These are phyloP conservation scores for Drosophila simulans DNA, from an alignment of 1,140 invertebrate genomes.

Conservation along the genomic window DNA sequence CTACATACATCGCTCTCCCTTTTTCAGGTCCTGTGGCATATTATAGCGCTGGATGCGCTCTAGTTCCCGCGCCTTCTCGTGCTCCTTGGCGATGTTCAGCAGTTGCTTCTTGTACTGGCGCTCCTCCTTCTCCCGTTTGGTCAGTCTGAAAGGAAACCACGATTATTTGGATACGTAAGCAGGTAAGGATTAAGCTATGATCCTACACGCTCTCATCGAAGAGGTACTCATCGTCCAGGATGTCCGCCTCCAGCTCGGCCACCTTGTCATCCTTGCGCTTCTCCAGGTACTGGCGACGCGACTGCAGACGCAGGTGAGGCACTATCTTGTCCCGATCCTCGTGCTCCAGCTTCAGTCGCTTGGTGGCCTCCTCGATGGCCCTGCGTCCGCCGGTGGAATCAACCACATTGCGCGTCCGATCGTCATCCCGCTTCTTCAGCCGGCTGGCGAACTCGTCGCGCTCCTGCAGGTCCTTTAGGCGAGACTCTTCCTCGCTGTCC, in stretches of 20 bases:
- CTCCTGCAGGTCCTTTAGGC: slow-evolving; percentile 93
- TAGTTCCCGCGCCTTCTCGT: slow-evolving; percentile 96
- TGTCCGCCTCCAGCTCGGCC: slow-evolving; percentile 96
- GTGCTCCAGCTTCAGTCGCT: slow-evolving; percentile 94
- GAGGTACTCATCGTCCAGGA: slow-evolving; percentile 98
- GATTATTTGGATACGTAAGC: not conserved
- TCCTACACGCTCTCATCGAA: slow-evolving; percentile 95
- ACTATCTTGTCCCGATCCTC: slow-evolving; percentile 94
- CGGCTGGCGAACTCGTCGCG: slow-evolving; percentile 97
- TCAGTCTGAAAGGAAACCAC: slow-evolving; percentile 87
- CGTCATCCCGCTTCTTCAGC: slow-evolving; percentile 95
- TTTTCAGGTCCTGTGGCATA: slow-evolving; percentile 93
- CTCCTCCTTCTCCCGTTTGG: slow-evolving; percentile 93
- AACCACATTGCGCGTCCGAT: slow-evolving; percentile 93
- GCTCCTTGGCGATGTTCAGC: slow-evolving; percentile 96
- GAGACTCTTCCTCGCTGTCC: slow-evolving; percentile 89
- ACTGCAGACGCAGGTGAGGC: slow-evolving; percentile 95
- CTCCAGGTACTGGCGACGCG: slow-evolving; percentile 96
- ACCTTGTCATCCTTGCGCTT: slow-evolving; percentile 99
- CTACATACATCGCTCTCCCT: slow-evolving; percentile 86
- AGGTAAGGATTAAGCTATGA: not conserved
- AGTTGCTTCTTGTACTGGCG: slow-evolving; percentile 96
- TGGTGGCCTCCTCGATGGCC: slow-evolving; percentile 96
- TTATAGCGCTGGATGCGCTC: slow-evolving; percentile 97
- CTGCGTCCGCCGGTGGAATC: slow-evolving; percentile 89